phyloP scores from a whole-genome alignment of 2,113 vertebrate species.

The Centropus unirufus region DNA sequence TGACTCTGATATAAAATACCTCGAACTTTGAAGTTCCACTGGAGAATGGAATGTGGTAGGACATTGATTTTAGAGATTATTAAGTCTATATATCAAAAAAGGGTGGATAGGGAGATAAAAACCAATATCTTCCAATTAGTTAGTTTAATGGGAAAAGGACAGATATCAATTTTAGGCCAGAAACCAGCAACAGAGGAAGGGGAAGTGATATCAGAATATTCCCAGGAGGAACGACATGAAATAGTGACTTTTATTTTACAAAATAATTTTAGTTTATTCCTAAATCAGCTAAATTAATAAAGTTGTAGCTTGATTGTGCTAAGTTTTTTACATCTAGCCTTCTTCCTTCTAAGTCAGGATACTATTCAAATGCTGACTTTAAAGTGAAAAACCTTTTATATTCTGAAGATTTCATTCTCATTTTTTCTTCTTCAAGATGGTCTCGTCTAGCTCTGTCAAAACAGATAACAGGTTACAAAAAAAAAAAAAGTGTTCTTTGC shows the following conservation, averaged over 20 bases:
- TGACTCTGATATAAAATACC: not conserved
- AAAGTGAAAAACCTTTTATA: not conserved
- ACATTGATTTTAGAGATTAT: not conserved
- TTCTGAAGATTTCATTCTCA: not conserved
- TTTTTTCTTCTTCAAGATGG: not conserved
- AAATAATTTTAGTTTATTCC: not conserved
- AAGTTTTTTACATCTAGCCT: not conserved
- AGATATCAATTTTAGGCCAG: not conserved
- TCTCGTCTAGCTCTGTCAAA: not conserved
- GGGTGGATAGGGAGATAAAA: not conserved
- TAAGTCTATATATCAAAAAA: not conserved
- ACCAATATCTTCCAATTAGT: not conserved
- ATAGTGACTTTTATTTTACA: not conserved
- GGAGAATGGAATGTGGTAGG: not conserved
- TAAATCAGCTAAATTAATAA: not conserved
- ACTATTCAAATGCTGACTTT: not conserved
- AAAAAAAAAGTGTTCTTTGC: not conserved
- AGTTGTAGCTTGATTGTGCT: not conserved
- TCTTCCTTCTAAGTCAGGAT: not conserved
- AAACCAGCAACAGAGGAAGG: not conserved
- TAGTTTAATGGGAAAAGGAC: not conserved
- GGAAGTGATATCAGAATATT: not conserved
- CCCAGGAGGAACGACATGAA: fast-evolving
- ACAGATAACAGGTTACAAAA: not conserved
- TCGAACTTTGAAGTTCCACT: not conserved